Evolutionary conservation across 2,113 vertebrate genomes (phyloP), one percentile per base, ranked within the genome.

Genomic region (Manacus vitellinus): DNA sequence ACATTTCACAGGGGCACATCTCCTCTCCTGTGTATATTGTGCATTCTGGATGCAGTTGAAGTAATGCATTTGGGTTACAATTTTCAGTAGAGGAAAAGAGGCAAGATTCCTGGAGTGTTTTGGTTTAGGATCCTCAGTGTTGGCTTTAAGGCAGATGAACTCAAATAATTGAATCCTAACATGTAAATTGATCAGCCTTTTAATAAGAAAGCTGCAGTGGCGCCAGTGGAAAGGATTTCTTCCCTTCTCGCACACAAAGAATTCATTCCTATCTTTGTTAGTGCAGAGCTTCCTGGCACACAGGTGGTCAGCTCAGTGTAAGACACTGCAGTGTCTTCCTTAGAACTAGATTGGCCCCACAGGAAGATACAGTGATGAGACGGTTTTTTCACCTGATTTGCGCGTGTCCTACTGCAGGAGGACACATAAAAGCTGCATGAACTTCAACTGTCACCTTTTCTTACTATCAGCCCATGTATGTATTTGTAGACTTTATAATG

Each of bases 1-100:
- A 82, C 72, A 77, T 96, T 97, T 97, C 88, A 96, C 74, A 89
- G 68, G 90, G 86, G 61, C 54, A 78, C 54, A 55, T 94, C 63
- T 85, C n/a, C 54, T 87, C 92, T 91, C 86, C 41, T 87, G 85
- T 91, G 88, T 84, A 74, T 92, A 30, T 28, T 89, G 70, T 56
- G 72, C 63, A 61, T 88, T 73, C 65, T 56, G 51, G 63, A 84
- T 86, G 79, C 65, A 78, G 68, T 18, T 81, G 85, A 71, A 90
- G 55, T 77, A 86, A 71, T 46, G 22, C 68, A 84, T 90, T 84
- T 93, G 79, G 56, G 65, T 74, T 90, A 67, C 24, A 37, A 10
- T 89, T 84, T 92, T 68, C 31, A 49, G 22, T n/a, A n/a, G 1
- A 68, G 71, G 56, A 74, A 67, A 37, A 59, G 72, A 73, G 35